Percentiles rank a stretch among this genome's conserved stretches.
Conservation (phyloP, 2,113 vertebrate genomes). For the Struthidea cinerea region DNA sequence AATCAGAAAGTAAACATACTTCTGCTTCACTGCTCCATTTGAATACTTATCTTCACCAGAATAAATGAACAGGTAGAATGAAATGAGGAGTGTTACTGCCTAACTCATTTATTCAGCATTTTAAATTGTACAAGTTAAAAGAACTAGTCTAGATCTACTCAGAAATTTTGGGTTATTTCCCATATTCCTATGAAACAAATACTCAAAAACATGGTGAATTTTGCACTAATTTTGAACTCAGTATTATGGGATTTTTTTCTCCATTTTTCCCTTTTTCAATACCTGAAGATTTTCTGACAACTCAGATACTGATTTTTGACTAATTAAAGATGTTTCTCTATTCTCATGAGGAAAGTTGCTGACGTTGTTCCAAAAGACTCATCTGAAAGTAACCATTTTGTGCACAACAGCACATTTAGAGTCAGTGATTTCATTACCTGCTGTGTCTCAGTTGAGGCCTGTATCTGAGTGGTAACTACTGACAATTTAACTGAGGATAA, state of each 20-base stretch:
- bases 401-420: neutral
- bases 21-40: neutral
- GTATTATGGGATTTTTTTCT: neutral
- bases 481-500: neutral
- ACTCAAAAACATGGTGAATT: neutral
- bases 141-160: neutral
- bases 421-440: neutral
- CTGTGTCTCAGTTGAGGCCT: neutral
- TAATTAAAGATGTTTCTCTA: accelerated
- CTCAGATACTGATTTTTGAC: neutral
- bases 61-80: neutral
- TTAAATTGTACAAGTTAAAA: neutral
- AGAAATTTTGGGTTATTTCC: neutral
- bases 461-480: neutral
- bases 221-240: neutral
- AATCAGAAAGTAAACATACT: neutral
- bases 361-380: neutral
- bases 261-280: accelerated
- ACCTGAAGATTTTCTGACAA: neutral
- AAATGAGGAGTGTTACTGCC: neutral
- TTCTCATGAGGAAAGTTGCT: neutral
- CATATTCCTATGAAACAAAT: neutral
- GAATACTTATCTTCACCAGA: neutral
- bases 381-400: accelerated
- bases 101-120: neutral